Base-by-base conservation (phyloP, 2,113 vertebrate species). In the Rattus rattus region DNA sequence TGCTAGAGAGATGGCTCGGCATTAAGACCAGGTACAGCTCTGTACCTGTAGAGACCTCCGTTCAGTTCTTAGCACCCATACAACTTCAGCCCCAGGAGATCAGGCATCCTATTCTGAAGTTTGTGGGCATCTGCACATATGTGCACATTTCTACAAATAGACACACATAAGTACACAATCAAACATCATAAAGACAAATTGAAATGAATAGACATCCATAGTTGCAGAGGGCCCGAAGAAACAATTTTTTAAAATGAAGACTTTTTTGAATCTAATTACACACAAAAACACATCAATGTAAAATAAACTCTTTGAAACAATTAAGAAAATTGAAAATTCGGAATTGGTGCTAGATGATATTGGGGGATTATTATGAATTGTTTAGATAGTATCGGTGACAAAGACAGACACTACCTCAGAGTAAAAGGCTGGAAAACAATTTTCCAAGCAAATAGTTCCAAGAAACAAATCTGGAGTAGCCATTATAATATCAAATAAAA, bases 291-390 rank as follows among this genome's bases (percentile, higher is more conserved):
- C 4, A n/a, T 43, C 43, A 49, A 11, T 49, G 1, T 56, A 65
- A 92, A 94, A 47, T 43, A 88, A 96, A 79, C 76, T 59, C 36
- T 91, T 91, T 93, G 49, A 97, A 56, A 84, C 65, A 95, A 22
- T 13, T 79, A 4, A 3, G 36, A 43, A 88, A 75, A 84, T 47
- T 93, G 63, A 54, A 89, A 93, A 81, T 76, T n/a, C 43, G 52
- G 13, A 12, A 30, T 81, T 59, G 9, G 0, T 75, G 88, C 91
- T 93, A 70, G 28, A 88, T 56, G 19, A 1, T 16, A 70, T 73
- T 92, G 49, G 3, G 43, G n/a, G 11, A 91, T 11, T 69, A 1
- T 5, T 39, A 69, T 22, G 24, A 70, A 63, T 81, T 94, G 63
- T 75, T 75, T 75, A 87, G 77, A 26, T 70, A 17, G 47, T 13